Percentiles rank a stretch among this genome's conserved stretches.
These are phyloP conservation scores for Thermophis baileyi DNA, from an alignment of 2,113 vertebrate genomes.

Conservation along the genomic window DNA sequence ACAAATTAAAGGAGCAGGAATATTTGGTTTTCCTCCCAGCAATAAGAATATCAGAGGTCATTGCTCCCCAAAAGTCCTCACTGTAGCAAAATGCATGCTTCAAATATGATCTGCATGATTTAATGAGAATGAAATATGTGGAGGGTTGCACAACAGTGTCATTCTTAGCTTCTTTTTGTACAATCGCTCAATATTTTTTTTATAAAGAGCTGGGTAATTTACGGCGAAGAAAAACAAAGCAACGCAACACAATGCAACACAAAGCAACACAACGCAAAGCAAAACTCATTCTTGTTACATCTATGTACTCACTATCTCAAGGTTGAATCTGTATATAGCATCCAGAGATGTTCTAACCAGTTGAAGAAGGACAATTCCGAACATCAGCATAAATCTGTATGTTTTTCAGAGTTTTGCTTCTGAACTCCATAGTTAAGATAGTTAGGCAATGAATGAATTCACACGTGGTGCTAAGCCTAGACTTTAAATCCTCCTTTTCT, in stretches of 20 bases:
- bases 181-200: constrained; percentile 59
- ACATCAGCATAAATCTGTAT: background rate
- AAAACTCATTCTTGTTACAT: background rate
- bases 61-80: constrained; percentile 51
- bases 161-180: constrained; percentile 48
- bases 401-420: background rate
- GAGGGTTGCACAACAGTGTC: constrained; percentile 41
- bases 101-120: constrained; percentile 31
- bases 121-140: constrained; percentile 49
- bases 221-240: constrained; percentile 34
- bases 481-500: background rate
- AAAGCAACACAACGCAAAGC: too few species aligned
- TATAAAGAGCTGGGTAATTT: constrained; percentile 57
- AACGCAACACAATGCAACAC: background rate
- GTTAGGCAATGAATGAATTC: constrained; percentile 15
- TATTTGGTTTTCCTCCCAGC: constrained; percentile 53
- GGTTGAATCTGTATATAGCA: background rate
- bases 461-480: background rate
- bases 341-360: background rate
- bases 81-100: constrained; percentile 49
- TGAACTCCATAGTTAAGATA: constrained; percentile 15
- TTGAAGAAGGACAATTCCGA: background rate
- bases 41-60: constrained; percentile 53
- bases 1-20: constrained; percentile 39
- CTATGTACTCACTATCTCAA: background rate